Evolutionary conservation across 1,140 invertebrate genomes (phyloP).

Genomic region (Aplysia californica): DNA sequence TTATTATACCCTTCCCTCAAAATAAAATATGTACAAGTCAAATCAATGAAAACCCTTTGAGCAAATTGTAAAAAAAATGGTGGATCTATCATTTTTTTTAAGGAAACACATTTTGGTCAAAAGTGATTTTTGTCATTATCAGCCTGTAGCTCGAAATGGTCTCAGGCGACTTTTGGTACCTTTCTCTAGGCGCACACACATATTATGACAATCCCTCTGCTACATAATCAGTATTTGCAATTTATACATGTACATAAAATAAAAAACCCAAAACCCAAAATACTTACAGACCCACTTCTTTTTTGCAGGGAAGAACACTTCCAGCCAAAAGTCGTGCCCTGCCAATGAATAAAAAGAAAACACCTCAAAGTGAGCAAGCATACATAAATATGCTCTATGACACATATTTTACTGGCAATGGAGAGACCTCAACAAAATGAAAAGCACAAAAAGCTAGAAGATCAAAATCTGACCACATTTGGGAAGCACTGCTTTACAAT

Average conservation of each 20-base stretch:
- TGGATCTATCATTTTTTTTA: too few relatives aligned
- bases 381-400: neutral
- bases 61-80: too few relatives aligned
- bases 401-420: neutral
- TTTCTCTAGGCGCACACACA: too few relatives aligned
- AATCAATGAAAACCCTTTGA: too few relatives aligned
- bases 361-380: neutral
- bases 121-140: neutral
- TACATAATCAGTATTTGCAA: neutral
- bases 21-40: too few relatives aligned
- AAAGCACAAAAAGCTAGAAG: neutral
- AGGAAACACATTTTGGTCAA: too few relatives aligned
- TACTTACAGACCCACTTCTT: slow-evolving; percentile 63
- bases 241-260: neutral
- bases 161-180: too few relatives aligned
- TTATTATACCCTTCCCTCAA: too few relatives aligned
- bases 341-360: slow-evolving; percentile 30
- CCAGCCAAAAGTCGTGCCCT: slow-evolving; percentile 83
- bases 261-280: neutral
- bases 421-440: neutral
- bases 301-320: slow-evolving; percentile 76
- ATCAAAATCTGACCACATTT: neutral
- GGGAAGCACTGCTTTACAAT: neutral
- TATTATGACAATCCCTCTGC: too few relatives aligned
- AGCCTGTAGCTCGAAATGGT: neutral